Evolutionary conservation across 2,113 vertebrate genomes (phyloP), one percentile per base, ranked within the genome.

Genomic region (Otis tarda): DNA sequence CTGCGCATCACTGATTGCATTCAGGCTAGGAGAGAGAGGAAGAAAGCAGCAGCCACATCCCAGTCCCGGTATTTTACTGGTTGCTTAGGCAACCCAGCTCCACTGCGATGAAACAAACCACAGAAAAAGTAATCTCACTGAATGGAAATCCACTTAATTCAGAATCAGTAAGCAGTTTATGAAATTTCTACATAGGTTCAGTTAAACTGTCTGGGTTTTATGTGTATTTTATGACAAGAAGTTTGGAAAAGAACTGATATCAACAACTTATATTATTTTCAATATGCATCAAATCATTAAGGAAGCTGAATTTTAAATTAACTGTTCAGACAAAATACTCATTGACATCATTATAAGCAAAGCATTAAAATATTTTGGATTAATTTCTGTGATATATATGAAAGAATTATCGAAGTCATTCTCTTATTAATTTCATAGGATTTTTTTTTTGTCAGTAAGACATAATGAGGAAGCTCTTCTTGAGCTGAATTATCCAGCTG

Each of bases 11-110:
- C 18, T 28, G 30, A 53, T 31, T 60, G 31, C 0, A 2, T 53
- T 76, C 41, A 50, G 27, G 17, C 24, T 50, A 28, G 43, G 41
- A 84, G 45, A 49, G 20, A 18, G 37, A 84, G 52, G 65, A 82
- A 83, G 70, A 77, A 78, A 93, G 83, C 64, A 83, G 41, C 57
- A 77, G 78, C 15, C 4, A 2, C 12, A 8, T 49, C 27, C 41
- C 61, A 49, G 31, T 64, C 45, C 55, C 90, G 64, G 41, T 64
- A 85, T 77, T 93, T 74, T 68, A 87, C 50, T 7, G 24, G 95
- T 96, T 97, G 94, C 96, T 93, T 82, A 89, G 94, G 94, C 92
- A 97, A 96, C 95, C 30, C 70, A 80, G 81, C 49, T 93, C 81
- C 56, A 60, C 80, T 78, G 60, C 14, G 5, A 71, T 74, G 63